Evolutionary conservation across 2,113 vertebrate species (phyloP), one percentile per base, ranked within the genome.

Genomic region (Strix uralensis): DNA sequence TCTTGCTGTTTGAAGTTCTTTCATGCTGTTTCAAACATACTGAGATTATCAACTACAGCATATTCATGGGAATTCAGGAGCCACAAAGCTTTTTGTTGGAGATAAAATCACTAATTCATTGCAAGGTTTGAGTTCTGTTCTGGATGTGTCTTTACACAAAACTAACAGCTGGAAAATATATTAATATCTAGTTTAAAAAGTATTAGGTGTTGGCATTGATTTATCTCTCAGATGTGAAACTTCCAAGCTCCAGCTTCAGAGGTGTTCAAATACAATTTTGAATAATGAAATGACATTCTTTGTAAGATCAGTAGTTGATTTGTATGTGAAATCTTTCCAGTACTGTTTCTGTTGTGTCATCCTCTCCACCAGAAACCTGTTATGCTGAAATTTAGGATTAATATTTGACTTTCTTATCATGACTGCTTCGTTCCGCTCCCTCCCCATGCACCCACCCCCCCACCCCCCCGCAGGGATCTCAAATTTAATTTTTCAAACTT

Each of bases 401-500:
- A 75, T 70, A 92, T 58, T 82, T 70, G 7, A 58, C 12, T 66
- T 74, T 44, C 27, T 58, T 82, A 44, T 42, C 11, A 65, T 57
- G 10, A 61, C 17, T 54, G 8, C 10, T 92, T 75, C 4, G 49
- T 84, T 74, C 46, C 1, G 2, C 11, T 1, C 2, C 9, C 1
- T 5, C 8, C n/a, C n/a, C n/a, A n/a, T n/a, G n/a, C n/a, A n/a
- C 7, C 8, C 30, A n/a, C 3, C 9, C 40, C 46, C 1, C 2
- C 11, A 1, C 2, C 9, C 1, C 5, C 7, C 30, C 40, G 3
- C 9, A n/a, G 29, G 4, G 25, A 70, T 86, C 32, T 74, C 61
- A 91, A 26, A 79, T 16, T 74, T 78, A 46, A 13, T 42, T 86
- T 80, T 86, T 78, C 15, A 54, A 58, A 40, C 5, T 25, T 44